Conservation (phyloP, 2,113 vertebrate species). For the Glaucomys volans region DNA sequence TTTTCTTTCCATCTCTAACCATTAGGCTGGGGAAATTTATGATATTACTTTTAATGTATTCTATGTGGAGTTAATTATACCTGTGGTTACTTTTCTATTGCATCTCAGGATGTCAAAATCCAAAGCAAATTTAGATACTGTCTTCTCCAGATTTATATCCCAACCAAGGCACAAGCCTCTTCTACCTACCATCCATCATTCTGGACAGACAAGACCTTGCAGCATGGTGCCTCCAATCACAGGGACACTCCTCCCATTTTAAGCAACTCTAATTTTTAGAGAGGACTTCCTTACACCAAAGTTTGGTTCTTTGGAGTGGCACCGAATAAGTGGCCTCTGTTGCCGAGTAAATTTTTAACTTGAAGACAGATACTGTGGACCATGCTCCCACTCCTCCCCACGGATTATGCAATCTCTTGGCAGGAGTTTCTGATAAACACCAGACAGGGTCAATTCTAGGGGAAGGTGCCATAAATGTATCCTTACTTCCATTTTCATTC, state of each 20-base stretch:
- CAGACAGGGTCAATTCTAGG: not conserved
- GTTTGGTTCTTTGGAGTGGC: not conserved
- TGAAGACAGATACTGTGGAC: not conserved
- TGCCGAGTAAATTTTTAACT: not conserved
- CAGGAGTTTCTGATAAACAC: not conserved
- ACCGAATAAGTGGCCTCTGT: not conserved
- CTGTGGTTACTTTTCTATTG: not conserved
- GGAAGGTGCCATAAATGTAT: not conserved
- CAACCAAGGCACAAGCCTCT: not conserved
- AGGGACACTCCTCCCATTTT: not conserved
- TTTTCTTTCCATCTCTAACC: not conserved
- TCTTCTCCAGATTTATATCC: not conserved
- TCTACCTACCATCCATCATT: not conserved
- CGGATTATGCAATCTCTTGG: not conserved
- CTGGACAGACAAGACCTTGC: not conserved
- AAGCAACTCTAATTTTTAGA: constrained; percentile 19
- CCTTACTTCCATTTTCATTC: not conserved
- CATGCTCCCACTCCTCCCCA: not conserved
- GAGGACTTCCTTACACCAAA: not conserved
- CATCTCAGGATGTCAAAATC: not conserved
- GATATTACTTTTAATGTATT: not conserved
- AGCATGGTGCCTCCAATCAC: not conserved
- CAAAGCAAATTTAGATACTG: not conserved
- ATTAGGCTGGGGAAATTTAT: not conserved
- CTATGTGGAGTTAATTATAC: not conserved